Conservation (phyloP, 2,113 vertebrate species). For the Cyprinus carpio region DNA sequence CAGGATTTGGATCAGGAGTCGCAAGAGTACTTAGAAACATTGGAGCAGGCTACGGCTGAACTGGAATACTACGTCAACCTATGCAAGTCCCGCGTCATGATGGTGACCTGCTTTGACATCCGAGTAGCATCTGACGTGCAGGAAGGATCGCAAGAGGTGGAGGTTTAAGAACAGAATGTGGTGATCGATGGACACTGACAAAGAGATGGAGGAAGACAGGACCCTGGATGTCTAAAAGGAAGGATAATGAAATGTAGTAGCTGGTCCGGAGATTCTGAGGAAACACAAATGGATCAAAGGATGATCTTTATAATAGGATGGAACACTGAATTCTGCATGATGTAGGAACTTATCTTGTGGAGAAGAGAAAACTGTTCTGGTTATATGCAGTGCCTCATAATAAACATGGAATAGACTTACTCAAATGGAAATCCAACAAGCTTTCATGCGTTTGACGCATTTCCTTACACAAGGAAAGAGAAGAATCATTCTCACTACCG, state of each 20-base stretch:
- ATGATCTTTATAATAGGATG: conserved; percentile 54
- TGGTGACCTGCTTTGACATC: conserved; percentile 99
- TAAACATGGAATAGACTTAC: conserved; percentile 58
- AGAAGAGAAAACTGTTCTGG: conserved; percentile 64
- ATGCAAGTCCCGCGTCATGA: conserved; percentile 99
- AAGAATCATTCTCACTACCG: conserved; percentile 67
- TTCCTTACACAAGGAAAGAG: conserved; percentile 57
- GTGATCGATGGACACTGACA: conserved; percentile 34
- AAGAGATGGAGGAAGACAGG: conserved; percentile 47
- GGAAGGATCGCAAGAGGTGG: conserved; percentile 86
- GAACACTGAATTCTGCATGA: conserved; percentile 65
- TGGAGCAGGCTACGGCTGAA: conserved; percentile 89
- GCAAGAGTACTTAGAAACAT: conserved; percentile 87
- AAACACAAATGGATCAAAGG: conserved; percentile 43
- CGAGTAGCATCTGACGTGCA: conserved; percentile 74
- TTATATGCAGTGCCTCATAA: conserved; percentile 79
- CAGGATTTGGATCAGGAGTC: conserved; percentile 90
- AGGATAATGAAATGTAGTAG: conserved; percentile 70
- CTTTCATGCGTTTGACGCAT: conserved; percentile 49
- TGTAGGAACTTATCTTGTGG: conserved; percentile 54
- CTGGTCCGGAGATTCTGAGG: conserved; percentile 55
- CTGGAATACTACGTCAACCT: conserved; percentile 95
- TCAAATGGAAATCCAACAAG: conserved; percentile 59
- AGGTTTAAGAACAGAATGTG: conserved; percentile 82
- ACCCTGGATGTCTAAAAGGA: conserved; percentile 68